Evolutionary conservation across 2,888 invertebrate species (phyloP).

Genomic region (Morpho deidamia): DNA sequence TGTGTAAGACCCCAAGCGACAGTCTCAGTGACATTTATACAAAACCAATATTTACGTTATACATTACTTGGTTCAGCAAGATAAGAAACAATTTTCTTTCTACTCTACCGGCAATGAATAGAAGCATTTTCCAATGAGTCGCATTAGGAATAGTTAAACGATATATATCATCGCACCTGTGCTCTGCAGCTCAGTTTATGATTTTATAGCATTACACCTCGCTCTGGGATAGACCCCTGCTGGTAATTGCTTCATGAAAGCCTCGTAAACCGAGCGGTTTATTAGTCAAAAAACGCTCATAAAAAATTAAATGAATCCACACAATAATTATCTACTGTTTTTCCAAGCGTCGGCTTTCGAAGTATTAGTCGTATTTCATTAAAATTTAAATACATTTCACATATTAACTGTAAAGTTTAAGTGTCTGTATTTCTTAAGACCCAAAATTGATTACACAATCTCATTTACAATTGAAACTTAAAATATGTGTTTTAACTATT

Average conservation of each 20-base stretch:
- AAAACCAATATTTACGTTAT: constrained; percentile 3
- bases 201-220: constrained; percentile 71
- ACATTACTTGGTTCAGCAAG: constrained; percentile 29
- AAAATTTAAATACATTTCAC: constrained; percentile 1
- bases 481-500: background rate
- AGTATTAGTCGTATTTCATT: constrained; percentile 6
- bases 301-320: constrained; percentile 22
- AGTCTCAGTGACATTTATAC: constrained; percentile 1
- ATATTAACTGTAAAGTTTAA: constrained; percentile 7
- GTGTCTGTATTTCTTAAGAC: background rate
- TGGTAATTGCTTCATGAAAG: constrained; percentile 68
- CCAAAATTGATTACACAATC: constrained; percentile 7
- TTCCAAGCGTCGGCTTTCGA: constrained; percentile 6
- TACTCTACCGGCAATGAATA: constrained; percentile 15
- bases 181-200: constrained; percentile 58
- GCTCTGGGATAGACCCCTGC: constrained; percentile 54
- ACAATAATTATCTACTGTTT: constrained; percentile 24
- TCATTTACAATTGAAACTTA: background rate
- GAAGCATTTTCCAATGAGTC: background rate
- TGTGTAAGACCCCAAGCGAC: constrained; percentile 49
- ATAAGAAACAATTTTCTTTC: background rate
- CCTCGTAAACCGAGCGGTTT: constrained; percentile 48
- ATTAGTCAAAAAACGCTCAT: constrained; percentile 45
- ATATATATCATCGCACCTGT: constrained; percentile 48
- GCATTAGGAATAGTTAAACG: background rate